These are phyloP conservation scores for Mormyrops boulengeri DNA, from an alignment of 2,797 vertebrate genomes.

Conservation along the genomic window DNA sequence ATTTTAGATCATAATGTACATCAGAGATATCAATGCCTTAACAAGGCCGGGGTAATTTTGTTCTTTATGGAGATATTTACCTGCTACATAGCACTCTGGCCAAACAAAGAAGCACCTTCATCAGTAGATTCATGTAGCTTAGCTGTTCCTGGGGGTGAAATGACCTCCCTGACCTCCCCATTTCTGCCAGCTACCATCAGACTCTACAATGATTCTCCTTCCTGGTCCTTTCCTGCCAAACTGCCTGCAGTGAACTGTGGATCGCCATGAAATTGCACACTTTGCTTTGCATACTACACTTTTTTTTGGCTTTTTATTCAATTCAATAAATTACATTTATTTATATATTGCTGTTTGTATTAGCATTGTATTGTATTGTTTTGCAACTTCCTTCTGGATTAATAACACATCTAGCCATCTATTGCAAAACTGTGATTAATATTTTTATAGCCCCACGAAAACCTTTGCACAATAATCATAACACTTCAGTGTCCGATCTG, in stretches of 20 bases:
- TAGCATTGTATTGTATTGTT: neutral
- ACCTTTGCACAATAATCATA: neutral
- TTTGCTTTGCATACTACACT: neutral
- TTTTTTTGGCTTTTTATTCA: neutral
- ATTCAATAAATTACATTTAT: neutral
- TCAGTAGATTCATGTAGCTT: neutral
- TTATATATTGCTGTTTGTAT: neutral
- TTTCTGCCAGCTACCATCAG: neutral
- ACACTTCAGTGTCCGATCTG: neutral
- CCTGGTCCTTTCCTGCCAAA: neutral
- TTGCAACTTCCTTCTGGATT: neutral
- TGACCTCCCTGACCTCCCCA: neutral
- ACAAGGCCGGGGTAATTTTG: slow-evolving; percentile 26
- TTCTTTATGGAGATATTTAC: slow-evolving; percentile 30
- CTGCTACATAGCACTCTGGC: neutral
- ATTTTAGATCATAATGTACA: slow-evolving; percentile 41
- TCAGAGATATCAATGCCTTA: slow-evolving; percentile 36
- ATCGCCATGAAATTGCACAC: neutral
- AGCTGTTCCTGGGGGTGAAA: neutral
- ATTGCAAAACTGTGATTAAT: neutral
- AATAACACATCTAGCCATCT: neutral
- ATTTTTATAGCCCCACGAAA: neutral
- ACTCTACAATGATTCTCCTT: neutral
- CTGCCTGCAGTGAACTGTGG: neutral
- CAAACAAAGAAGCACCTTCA: neutral